Conservation (phyloP, 2,113 vertebrate species). For the Planiliza haematocheilus region DNA sequence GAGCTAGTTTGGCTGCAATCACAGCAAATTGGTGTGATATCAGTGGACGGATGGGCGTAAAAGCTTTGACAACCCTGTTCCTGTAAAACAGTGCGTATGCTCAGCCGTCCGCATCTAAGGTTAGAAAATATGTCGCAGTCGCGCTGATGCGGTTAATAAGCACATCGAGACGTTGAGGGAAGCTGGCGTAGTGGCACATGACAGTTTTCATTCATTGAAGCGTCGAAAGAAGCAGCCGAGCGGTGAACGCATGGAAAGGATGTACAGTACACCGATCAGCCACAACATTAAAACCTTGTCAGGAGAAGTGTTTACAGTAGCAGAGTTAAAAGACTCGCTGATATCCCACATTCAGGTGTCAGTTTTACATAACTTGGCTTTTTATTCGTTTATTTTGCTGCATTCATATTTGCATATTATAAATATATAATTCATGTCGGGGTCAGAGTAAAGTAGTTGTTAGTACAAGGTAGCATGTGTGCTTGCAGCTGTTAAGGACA, state of each 20-base stretch:
- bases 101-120: slow-evolving; percentile 1
- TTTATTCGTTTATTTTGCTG: background rate
- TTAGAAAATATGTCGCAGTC: background rate
- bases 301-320: too few species aligned
- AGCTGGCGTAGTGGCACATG: background rate
- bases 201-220: background rate
- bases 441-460: background rate
- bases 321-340: too few species aligned
- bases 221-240: background rate
- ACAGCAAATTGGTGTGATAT: slow-evolving; percentile 37
- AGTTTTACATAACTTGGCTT: too few species aligned
- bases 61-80: slow-evolving; percentile 5
- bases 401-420: background rate
- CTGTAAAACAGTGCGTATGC: background rate
- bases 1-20: slow-evolving; percentile 13
- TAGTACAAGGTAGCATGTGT: too few species aligned
- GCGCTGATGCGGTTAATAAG: background rate
- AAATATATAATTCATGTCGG: background rate
- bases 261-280: too few species aligned
- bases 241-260: background rate
- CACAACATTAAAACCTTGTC: too few species aligned
- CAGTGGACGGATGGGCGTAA: slow-evolving; percentile 30
- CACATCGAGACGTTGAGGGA: background rate
- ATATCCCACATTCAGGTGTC: background rate
- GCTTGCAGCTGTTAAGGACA: background rate